Percentiles rank a stretch among this genome's conserved stretches.
phyloP scores from a whole-genome alignment of 2,113 vertebrate species.

The Casuarius casuarius region DNA sequence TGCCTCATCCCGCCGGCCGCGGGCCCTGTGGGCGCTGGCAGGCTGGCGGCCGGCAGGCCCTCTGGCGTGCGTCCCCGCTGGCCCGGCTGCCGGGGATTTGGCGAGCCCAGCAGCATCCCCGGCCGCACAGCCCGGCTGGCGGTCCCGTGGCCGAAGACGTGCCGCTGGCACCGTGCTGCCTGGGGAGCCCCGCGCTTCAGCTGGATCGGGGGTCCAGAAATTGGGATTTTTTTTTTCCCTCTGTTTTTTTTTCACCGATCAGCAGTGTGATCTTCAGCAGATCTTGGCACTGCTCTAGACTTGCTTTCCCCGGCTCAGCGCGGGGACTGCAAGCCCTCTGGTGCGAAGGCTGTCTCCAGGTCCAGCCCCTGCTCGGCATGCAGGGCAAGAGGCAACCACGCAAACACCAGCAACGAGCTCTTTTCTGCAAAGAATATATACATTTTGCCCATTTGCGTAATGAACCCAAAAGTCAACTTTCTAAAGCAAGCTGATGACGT shows the following conservation, averaged over 20 bases:
- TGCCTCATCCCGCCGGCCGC: rapidly evolving
- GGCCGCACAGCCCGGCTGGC: neutral
- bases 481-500: neutral
- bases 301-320: neutral
- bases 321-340: neutral
- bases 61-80: neutral
- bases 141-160: rapidly evolving
- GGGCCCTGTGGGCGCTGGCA: neutral
- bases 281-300: neutral
- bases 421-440: neutral
- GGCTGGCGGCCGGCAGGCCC: neutral
- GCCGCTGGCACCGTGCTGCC: neutral
- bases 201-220: neutral
- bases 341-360: neutral
- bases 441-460: neutral
- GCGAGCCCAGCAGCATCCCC: neutral
- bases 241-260: neutral
- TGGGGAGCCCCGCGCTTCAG: rapidly evolving
- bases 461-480: neutral
- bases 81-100: constrained; percentile 10
- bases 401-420: neutral
- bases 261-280: neutral
- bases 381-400: rapidly evolving
- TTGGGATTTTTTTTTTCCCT: neutral
- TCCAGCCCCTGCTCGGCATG: neutral